Evolutionary conservation across 2,888 invertebrate species (phyloP), one percentile per base, ranked within the genome.

Genomic region (Alloscopus bannaensis): DNA sequence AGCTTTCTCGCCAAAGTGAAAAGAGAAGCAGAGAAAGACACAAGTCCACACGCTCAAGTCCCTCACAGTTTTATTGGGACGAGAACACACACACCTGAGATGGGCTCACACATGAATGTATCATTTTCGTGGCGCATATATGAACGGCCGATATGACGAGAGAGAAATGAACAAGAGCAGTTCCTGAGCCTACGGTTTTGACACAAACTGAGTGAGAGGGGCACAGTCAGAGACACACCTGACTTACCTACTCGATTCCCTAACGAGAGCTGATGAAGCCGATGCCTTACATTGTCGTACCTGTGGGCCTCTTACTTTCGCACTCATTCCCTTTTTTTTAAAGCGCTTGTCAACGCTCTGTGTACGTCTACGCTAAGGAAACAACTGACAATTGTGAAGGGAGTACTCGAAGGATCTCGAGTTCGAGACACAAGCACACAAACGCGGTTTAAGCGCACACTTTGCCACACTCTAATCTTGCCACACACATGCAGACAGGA

Each of bases 401-500:
- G n/a, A n/a, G n/a, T 42, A 42, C 42, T 1, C 6, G 28, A 26
- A 59, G 59, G 59, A 59, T 59, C 59, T 52, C 52, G n/a, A n/a
- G n/a, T n/a, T 29, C 59, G n/a, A 8, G 4, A 18, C 31, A 22
- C n/a, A 31, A 18, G 40, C 55, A 55, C 64, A 72, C 64, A 28
- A 72, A 50, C 57, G 22, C 24, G n/a, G n/a, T n/a, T n/a, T n/a
- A n/a, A n/a, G n/a, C n/a, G n/a, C n/a, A n/a, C n/a, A n/a, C n/a
- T n/a, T n/a, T n/a, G 36, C 13, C 31, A 31, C 66, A 50, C 68
- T 50, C 3, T 3, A 24, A 59, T 73, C 64, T 68, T 40, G 68
- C 68, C 75, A 66, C 75, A 59, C 64, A 72, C 62, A 64, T 26
- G 64, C 64, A 69, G 52, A 18, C 16, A 68, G 57, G 50, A 76